Evolutionary conservation across 2,797 vertebrate species (phyloP).

Genomic region (Scomberomorus guttatus): DNA sequence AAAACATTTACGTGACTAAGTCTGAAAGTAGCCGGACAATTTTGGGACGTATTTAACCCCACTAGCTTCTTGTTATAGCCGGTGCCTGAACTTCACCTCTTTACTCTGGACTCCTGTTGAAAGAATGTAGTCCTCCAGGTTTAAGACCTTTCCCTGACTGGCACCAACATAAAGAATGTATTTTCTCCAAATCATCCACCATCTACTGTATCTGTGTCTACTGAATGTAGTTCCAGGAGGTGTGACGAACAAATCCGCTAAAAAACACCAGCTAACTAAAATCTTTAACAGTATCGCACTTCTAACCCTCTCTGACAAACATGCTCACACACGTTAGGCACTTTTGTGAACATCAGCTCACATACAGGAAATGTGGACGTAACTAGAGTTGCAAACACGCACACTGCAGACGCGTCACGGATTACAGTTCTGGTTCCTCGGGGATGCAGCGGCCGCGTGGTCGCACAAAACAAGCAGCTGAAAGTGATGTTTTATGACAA

Average conservation of each 20-base stretch:
- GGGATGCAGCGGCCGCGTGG: conserved; percentile 2
- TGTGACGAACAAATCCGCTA: not conserved
- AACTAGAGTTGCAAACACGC: conserved; percentile 24
- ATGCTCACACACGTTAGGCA: conserved; percentile 36
- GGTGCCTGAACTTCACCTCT: not conserved
- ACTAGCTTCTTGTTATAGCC: too few species aligned
- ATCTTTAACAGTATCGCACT: conserved; percentile 14
- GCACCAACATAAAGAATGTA: conserved; percentile 52
- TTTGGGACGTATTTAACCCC: too few species aligned
- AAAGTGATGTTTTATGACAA: not conserved
- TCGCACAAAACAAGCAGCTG: not conserved
- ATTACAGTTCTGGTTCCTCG: conserved; percentile 9
- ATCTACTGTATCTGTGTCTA: conserved; percentile 13
- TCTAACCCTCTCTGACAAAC: conserved; percentile 30
- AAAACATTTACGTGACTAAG: too few species aligned
- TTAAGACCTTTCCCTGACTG: not conserved
- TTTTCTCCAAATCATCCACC: conserved; percentile 17
- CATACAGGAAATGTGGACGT: not conserved
- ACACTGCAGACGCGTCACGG: conserved; percentile 32
- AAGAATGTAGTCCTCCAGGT: conserved; percentile 24
- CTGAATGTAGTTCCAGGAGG: conserved; percentile 55
- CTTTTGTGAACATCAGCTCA: conserved; percentile 29
- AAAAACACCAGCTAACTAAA: not conserved
- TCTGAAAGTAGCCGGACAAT: not conserved
- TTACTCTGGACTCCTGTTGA: not conserved